phyloP scores from a whole-genome alignment of 2,113 vertebrate species.

The Catharus bicknelli region DNA sequence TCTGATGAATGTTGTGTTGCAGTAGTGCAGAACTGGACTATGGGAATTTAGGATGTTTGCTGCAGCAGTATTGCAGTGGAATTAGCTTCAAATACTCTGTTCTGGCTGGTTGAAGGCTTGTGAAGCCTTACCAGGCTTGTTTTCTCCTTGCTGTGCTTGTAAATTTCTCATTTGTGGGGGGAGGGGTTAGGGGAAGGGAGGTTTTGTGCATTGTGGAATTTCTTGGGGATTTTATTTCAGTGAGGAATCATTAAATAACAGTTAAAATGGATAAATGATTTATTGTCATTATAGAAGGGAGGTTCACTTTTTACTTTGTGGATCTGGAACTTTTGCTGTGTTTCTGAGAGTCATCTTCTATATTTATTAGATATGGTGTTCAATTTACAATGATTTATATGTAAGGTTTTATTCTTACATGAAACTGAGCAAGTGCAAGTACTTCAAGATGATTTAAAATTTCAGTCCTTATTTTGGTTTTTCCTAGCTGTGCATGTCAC shows the following conservation, averaged over 20 bases:
- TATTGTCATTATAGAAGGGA: neutral
- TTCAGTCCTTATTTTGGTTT: neutral
- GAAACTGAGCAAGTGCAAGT: neutral
- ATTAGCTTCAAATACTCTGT: neutral
- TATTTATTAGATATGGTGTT: neutral
- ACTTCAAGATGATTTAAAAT: neutral
- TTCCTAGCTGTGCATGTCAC: neutral
- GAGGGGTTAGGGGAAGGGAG: rapidly evolving
- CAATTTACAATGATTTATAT: neutral
- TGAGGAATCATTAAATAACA: neutral
- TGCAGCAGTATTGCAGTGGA: neutral
- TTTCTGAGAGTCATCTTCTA: neutral
- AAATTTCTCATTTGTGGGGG: neutral
- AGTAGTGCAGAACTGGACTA: rapidly evolving
- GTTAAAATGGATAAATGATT: neutral
- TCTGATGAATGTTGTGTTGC: neutral
- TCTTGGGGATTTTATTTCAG: neutral
- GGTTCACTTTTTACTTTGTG: neutral
- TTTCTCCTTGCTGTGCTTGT: neutral
- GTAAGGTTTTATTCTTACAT: neutral
- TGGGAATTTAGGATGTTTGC: neutral
- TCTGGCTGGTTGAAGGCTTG: neutral
- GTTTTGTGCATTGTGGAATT: neutral
- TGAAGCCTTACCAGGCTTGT: neutral
- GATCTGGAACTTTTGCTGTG: neutral